Evolutionary conservation across 2,888 invertebrate species (phyloP), one percentile per base, ranked within the genome.

Genomic region (Agrilus biguttatus): DNA sequence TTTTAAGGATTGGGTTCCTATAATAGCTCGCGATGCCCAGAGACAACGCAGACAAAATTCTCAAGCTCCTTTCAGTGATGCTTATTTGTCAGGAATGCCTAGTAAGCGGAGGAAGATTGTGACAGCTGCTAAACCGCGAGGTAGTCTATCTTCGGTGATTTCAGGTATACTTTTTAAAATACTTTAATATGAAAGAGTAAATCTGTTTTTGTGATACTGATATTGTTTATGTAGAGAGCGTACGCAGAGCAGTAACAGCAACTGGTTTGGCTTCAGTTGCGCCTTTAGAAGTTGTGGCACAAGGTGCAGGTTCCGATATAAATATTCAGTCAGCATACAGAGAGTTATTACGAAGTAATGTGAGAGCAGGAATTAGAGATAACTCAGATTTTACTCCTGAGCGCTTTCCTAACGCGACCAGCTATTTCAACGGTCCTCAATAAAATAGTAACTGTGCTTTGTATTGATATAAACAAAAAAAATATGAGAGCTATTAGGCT

Each of bases 71-170:
- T 83, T 83, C 63, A 92, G 92, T 59, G 92, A 93, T 68, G 89
- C 88, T 1, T 95, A 93, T 64, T 69, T 92, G 37, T 78, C 83
- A 8, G 88, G 89, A 10, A 83, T 93, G 81, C 89, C 95, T 12
- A 80, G 84, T 35, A 88, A 91, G 64, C 77, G 91, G 46, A 80
- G 92, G 49, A 86, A 88, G 62, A 73, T 90, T 49, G 71, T 83
- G 12, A 56, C 60, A 34, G 58, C 52, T 47, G 48, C 57, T 5
- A 67, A 66, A 55, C 63, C 65, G 10, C 63, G 64, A 49, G 65
- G 64, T 40, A 63, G 60, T 51, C 55, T 67, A 50, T 59, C 65
- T 36, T 65, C 66, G 52, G 63, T 65, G 6, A 66, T 67, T 39
- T 50, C 63, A 53, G 66, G 66, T 66, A 52, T 49, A 45, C 42